Evolutionary conservation across 2,113 vertebrate species (phyloP).

Genomic region (Numenius arquata): DNA sequence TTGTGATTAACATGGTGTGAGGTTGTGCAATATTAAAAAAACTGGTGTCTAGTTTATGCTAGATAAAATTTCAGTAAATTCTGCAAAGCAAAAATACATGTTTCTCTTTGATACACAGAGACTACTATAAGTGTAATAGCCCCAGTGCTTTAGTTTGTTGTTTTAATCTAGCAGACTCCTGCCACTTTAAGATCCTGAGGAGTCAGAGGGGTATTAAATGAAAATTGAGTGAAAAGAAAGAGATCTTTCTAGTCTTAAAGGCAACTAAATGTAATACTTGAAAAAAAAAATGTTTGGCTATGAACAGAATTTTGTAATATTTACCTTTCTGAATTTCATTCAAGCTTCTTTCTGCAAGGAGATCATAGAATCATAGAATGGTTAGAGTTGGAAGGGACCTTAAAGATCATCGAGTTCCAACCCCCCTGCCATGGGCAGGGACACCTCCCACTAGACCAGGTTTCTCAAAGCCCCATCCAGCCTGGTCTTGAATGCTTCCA

Average conservation of each 20-base stretch:
- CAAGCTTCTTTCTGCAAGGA: not conserved
- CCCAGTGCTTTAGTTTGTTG: not conserved
- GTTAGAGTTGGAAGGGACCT: too few species aligned
- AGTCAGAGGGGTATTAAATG: not conserved
- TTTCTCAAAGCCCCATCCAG: too few species aligned
- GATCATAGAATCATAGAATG: too few species aligned
- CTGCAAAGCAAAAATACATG: not conserved
- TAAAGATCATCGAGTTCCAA: too few species aligned
- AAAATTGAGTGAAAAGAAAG: not conserved
- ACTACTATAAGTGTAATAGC: not conserved
- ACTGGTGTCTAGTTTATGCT: fast-evolving
- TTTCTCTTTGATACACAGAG: not conserved
- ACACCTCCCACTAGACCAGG: too few species aligned
- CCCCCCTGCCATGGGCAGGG: too few species aligned
- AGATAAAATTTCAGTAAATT: not conserved
- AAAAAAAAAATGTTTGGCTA: not conserved
- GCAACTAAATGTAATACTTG: not conserved
- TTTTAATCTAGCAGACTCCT: not conserved
- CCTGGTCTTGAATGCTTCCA: too few species aligned
- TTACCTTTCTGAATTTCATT: not conserved
- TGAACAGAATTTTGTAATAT: not conserved
- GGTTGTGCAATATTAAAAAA: not conserved
- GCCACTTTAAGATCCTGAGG: not conserved
- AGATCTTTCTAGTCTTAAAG: not conserved
- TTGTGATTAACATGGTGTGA: not conserved